Base-by-base conservation (phyloP, 2,113 vertebrate genomes). In the Apodemus speciosus region DNA sequence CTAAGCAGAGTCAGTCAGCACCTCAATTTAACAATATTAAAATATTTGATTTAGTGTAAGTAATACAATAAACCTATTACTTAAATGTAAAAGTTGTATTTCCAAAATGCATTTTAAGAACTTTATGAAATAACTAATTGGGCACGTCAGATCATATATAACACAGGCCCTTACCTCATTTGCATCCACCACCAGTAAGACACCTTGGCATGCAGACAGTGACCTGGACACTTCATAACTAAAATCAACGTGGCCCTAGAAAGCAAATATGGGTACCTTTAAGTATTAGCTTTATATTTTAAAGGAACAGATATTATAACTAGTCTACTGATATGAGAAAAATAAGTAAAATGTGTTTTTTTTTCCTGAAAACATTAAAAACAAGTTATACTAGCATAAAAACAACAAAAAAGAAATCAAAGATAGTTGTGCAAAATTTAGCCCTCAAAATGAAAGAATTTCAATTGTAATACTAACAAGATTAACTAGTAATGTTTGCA, bases 221-320 rank as follows among this genome's bases (percentile, higher is more conserved):
- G 99, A 99, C 18, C 99, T 98, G 20, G 99, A 99, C 0, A 99
- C 99, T 97, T 99, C 99, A 94, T 99, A 99, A 97, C 98, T 99
- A 98, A 99, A 99, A 98, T 99, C 99, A 69, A 99, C 99, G 0
- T 99, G 99, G 87, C 99, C 99, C 99, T 99, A 92, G 14, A 43
- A 60, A 95, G 32, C 85, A 95, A 97, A 25, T 27, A 96, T 71
- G 38, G 30, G 79, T 43, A 86, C 2, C 6, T 92, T 32, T 92
- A 71, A 93, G 92, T 71, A 25, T 91, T n/a, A 85, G 15, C 6
- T 79, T 1, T 7, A 71, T 18, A 69, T 75, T 85, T 85, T 75
- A 46, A 83, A 60, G 27, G 15, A 16, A 69, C 4, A 11, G 1
- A 4, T 4, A 84, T 49, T 90, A 93, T 35, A 40, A 13, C 64